A percentile compares a stretch with the other conserved stretches of the same genome.
These are phyloP conservation scores for Elgonia sp. DNA, from an alignment of 2,888 invertebrate species.

Conservation along the genomic window DNA sequence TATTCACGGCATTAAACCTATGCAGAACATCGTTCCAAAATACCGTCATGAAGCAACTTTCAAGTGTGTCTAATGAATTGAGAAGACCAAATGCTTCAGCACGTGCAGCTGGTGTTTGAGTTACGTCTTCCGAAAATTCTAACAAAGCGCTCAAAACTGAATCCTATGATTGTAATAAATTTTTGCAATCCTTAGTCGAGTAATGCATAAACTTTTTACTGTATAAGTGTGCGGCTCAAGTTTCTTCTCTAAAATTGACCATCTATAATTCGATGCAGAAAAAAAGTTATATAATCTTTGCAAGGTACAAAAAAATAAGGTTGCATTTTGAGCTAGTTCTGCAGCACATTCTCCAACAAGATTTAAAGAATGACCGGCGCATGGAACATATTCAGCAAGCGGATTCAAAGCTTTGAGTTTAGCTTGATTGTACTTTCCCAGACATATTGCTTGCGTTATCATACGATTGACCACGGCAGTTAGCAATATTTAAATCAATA, in stretches of 20 bases:
- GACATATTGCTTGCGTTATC: no score
- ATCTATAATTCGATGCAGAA: constrained; percentile 77
- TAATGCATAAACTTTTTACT: constrained; percentile 50
- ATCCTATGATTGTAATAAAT: constrained; percentile 23
- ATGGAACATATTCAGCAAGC: constrained; percentile 77
- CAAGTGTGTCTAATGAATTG: not conserved
- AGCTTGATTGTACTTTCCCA: no score
- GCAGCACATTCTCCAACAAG: constrained; percentile 77
- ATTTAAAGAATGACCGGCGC: constrained; percentile 78
- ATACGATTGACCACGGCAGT: no score
- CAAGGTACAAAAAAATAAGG: constrained; percentile 75
- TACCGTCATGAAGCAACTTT: constrained; percentile 1
- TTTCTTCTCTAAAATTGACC: constrained; percentile 61
- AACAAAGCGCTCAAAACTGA: constrained; percentile 9
- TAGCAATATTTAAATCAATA: no score
- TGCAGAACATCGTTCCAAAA: constrained; percentile 61
- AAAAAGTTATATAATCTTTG: constrained; percentile 79
- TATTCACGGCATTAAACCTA: constrained; percentile 52
- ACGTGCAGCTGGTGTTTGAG: constrained; percentile 2
- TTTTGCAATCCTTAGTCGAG: constrained; percentile 47
- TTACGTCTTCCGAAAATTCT: not conserved
- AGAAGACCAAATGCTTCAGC: constrained; percentile 9
- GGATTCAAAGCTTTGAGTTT: constrained; percentile 58
- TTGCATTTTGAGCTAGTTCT: constrained; percentile 75
- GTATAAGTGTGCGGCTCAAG: not conserved